These are phyloP conservation scores for Rhinoptilus africanus DNA, from an alignment of 2,113 vertebrate genomes.

Conservation along the genomic window DNA sequence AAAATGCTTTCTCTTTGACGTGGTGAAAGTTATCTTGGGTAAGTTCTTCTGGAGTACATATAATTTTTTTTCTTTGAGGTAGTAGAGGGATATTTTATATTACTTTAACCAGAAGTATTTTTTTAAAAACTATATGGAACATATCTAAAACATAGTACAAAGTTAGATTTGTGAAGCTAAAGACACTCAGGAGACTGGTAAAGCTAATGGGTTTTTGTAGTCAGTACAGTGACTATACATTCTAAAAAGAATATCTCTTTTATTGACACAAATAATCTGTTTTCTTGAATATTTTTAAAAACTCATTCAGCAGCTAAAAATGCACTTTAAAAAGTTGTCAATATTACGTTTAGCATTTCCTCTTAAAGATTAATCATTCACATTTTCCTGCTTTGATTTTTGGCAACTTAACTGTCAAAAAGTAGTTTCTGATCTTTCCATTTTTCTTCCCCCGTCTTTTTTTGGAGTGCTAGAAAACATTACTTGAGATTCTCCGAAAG, in stretches of 20 bases:
- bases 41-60: background rate
- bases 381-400: background rate
- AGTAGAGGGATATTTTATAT: background rate
- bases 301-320: background rate
- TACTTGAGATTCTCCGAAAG: background rate
- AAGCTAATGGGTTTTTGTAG: background rate
- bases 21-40: background rate
- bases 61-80: background rate
- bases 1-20: background rate
- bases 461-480: background rate
- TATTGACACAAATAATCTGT: background rate
- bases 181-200: background rate
- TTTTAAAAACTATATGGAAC: background rate
- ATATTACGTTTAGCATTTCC: background rate
- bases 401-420: background rate
- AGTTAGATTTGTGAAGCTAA: background rate
- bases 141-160: background rate
- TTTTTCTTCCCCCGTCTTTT: background rate
- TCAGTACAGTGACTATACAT: background rate
- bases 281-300: background rate
- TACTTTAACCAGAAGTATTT: background rate
- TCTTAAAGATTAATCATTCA: background rate
- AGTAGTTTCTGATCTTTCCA: background rate
- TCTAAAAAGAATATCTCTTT: background rate
- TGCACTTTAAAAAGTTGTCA: background rate